Percentiles rank a stretch among this genome's conserved stretches.
phyloP scores from a whole-genome alignment of 2,888 invertebrate species.

The Cosmopolites sordidus region DNA sequence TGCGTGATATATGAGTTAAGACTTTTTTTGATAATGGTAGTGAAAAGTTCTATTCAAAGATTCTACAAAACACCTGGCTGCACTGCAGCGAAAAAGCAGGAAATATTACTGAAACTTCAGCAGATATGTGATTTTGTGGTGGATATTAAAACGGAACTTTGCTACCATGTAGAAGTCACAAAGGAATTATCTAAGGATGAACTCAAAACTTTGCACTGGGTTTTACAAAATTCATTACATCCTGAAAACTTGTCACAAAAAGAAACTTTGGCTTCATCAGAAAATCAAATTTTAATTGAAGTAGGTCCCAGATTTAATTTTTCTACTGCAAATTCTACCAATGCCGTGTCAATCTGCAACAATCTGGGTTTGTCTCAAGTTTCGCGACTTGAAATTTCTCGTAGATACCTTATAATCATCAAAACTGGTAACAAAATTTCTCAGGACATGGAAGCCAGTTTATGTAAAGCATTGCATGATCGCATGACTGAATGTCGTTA shows the following conservation, averaged over 20 bases:
- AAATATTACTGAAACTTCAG: constrained; percentile 56
- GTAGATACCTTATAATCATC: constrained; percentile 66
- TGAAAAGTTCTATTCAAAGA: constrained; percentile 47
- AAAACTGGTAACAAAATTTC: constrained; percentile 44
- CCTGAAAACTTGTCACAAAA: constrained; percentile 56
- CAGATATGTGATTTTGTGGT: constrained; percentile 47
- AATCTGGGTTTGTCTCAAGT: constrained; percentile 75
- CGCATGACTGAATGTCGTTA: constrained; percentile 93
- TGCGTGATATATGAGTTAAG: neutral
- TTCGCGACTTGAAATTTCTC: constrained; percentile 75
- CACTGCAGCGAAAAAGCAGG: constrained; percentile 57
- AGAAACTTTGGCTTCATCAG: constrained; percentile 49
- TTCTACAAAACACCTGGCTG: constrained; percentile 61
- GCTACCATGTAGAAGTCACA: constrained; percentile 72
- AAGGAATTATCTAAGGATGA: constrained; percentile 57
- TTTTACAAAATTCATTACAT: constrained; percentile 68
- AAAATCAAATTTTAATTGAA: constrained; percentile 63
- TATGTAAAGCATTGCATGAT: constrained; percentile 72
- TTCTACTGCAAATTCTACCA: constrained; percentile 93
- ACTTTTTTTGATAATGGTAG: constrained; percentile 19
- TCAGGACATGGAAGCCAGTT: constrained; percentile 46
- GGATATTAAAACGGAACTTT: constrained; percentile 67
- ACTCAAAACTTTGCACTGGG: constrained; percentile 67
- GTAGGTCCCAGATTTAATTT: constrained; percentile 93
- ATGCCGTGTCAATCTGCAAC: constrained; percentile 90